Conservation (phyloP, 2,113 vertebrate genomes). For the Ciconia boyciana region DNA sequence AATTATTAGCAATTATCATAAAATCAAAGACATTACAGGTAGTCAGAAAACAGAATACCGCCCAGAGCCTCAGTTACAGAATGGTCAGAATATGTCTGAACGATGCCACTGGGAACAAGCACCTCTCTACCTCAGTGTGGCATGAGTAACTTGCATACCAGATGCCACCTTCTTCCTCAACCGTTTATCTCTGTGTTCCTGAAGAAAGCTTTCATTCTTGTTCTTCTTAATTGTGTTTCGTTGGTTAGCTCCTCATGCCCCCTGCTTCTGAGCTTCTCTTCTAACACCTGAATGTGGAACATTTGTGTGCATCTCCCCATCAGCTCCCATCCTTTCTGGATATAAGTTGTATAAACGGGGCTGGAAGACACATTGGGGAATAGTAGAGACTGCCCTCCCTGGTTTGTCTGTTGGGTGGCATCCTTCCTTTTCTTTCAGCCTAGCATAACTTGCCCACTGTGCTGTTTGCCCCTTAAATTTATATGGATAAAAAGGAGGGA, state of each 20-base stretch:
- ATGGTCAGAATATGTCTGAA: background rate
- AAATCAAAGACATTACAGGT: background rate
- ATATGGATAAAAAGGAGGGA: background rate
- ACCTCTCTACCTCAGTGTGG: background rate
- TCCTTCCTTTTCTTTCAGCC: background rate
- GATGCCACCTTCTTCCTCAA: background rate
- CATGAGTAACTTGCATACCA: background rate
- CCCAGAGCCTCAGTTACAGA: background rate
- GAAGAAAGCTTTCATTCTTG: background rate
- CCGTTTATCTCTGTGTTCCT: background rate
- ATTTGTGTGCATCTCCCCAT: background rate
- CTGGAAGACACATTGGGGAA: background rate
- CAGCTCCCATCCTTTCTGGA: background rate
- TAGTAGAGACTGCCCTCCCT: background rate
- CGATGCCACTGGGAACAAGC: background rate
- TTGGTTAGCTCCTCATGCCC: background rate
- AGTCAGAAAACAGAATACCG: background rate
- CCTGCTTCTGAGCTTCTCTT: background rate
- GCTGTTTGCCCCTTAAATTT: background rate
- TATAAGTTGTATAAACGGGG: background rate
- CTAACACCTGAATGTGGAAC: background rate
- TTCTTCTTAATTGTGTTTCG: background rate
- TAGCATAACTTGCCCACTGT: background rate
- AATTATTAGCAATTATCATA: background rate
- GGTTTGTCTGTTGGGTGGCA: background rate